Percentiles rank a stretch among this genome's conserved stretches.
Conservation (phyloP, 2,888 invertebrate genomes). For the Ichneumoninae sp. region DNA sequence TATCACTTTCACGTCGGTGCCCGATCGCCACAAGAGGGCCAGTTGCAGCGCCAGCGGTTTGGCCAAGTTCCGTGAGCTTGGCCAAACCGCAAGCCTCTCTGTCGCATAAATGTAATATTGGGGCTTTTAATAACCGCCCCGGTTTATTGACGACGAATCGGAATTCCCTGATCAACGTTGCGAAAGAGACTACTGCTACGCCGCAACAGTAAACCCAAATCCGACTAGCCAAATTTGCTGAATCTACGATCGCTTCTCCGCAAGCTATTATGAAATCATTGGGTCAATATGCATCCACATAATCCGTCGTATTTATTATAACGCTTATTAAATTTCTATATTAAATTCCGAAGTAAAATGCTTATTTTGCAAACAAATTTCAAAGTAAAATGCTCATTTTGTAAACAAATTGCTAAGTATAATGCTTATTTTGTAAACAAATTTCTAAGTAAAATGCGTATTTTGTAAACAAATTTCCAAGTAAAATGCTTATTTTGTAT, state of each 20-base stretch:
- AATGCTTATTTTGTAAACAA: background rate
- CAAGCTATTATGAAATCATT: background rate
- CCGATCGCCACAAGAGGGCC: background rate
- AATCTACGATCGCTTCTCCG: background rate
- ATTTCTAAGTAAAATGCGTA: background rate
- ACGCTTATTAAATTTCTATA: too few species aligned
- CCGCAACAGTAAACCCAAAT: background rate
- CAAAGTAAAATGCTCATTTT: background rate
- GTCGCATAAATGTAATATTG: conserved; percentile 42
- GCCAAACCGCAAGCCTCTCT: conserved; percentile 23
- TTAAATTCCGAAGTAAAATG: background rate
- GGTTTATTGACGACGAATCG: conserved; percentile 44
- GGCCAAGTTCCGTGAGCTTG: conserved; percentile 3
- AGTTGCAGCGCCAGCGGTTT: conserved; percentile 1
- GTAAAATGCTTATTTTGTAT: background rate
- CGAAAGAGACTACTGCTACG: conserved; percentile 33
- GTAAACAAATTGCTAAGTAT: too few species aligned
- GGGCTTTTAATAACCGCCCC: conserved; percentile 48
- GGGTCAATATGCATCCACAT: too few species aligned
- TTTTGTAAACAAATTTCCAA: background rate
- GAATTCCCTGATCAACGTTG: conserved; percentile 46
- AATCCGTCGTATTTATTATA: too few species aligned
- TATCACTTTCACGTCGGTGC: conserved; percentile 25
- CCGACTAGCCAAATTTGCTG: background rate
- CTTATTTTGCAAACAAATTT: background rate